A percentile compares a stretch with the other conserved stretches of the same genome.
These are phyloP conservation scores for Polyommatus icarus DNA, from an alignment of 2,888 invertebrate species.

Conservation along the genomic window DNA sequence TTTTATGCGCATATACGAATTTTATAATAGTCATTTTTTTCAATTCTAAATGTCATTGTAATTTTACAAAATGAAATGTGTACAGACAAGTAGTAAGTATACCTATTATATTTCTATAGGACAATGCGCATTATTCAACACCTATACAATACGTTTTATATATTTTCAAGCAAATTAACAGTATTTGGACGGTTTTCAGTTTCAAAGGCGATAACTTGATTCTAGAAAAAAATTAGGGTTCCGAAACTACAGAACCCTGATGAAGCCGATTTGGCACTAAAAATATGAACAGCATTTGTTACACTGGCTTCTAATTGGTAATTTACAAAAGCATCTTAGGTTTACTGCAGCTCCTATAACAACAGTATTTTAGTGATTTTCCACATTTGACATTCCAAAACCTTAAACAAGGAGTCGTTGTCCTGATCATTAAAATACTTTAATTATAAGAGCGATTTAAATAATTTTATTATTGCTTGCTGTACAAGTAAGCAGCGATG, in stretches of 20 bases:
- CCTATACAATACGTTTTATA: background rate
- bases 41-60: background rate
- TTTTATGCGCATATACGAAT: background rate
- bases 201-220: conserved; percentile 45
- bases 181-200: conserved; percentile 58
- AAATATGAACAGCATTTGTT: conserved; percentile 11
- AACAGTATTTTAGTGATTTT: background rate
- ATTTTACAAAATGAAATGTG: background rate
- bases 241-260: background rate
- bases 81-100: background rate
- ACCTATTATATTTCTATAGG: background rate
- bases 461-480: conserved; percentile 60
- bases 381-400: background rate
- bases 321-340: conserved; percentile 26
- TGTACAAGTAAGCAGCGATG: conserved; percentile 58
- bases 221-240: background rate
- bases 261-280: conserved; percentile 32
- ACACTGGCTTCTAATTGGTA: conserved; percentile 20
- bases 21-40: background rate
- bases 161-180: conserved; percentile 53
- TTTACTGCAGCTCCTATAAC: background rate
- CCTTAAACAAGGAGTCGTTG: background rate
- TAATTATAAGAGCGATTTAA: conserved; percentile 36
- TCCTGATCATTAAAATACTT: background rate
- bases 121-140: conserved; percentile 6